These are phyloP conservation scores for Paraplagusia blochii DNA, from an alignment of 2,113 vertebrate genomes.

Conservation along the genomic window DNA sequence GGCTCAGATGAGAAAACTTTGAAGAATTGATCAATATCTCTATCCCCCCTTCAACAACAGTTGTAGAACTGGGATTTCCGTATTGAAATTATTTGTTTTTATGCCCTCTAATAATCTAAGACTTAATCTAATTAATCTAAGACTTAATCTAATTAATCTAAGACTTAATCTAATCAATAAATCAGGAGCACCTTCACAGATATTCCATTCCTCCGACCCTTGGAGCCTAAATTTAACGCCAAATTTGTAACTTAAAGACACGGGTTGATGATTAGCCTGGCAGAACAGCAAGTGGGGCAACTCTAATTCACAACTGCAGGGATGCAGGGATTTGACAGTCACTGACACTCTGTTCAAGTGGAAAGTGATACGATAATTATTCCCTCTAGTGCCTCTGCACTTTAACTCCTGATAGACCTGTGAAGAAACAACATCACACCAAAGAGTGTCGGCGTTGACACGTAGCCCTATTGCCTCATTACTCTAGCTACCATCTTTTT, in stretches of 20 bases:
- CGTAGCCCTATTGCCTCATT: constrained; percentile 26
- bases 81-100: no score
- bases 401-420: constrained; percentile 26
- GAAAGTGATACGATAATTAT: constrained; percentile 42
- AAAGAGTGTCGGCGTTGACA: constrained; percentile 35
- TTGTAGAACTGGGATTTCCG: no score
- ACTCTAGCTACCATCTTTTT: constrained; percentile 15
- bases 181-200: no score
- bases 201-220: constrained; percentile 1
- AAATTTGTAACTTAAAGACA: background rate
- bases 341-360: constrained; percentile 34
- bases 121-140: no score
- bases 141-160: no score
- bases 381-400: constrained; percentile 31
- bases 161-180: no score
- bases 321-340: constrained; percentile 24
- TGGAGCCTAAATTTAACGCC: background rate
- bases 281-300: background rate
- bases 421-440: background rate
- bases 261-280: constrained; percentile 2
- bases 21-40: no score
- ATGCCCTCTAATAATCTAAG: no score
- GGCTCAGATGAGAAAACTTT: no score
- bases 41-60: no score
- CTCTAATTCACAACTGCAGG: constrained; percentile 22